phyloP scores from a whole-genome alignment of 2,113 vertebrate species.

The Otocyon megalotis region DNA sequence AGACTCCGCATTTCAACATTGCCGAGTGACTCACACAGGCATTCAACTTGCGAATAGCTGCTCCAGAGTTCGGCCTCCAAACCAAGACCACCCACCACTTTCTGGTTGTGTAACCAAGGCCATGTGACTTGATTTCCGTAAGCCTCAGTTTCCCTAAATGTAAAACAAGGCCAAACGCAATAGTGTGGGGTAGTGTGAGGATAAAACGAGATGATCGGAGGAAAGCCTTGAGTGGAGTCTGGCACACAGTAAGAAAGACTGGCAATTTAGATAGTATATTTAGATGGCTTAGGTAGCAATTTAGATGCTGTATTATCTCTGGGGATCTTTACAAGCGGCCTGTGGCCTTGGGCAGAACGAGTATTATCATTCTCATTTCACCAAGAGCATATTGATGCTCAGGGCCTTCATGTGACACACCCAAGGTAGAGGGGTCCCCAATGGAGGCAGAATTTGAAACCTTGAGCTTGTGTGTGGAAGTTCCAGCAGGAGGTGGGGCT shows the following conservation, averaged over 20 bases:
- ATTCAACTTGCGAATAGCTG: accelerated
- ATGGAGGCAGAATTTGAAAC: background rate
- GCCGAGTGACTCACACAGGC: background rate
- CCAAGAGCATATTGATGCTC: background rate
- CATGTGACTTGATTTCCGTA: background rate
- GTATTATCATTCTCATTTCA: background rate
- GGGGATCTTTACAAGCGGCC: background rate
- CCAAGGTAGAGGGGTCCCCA: background rate
- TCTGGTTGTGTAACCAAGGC: background rate
- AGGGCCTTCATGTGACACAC: background rate
- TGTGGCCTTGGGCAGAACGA: background rate
- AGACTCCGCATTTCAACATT: background rate
- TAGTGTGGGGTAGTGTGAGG: background rate
- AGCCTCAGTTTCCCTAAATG: background rate
- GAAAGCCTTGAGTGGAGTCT: background rate
- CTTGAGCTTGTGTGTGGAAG: accelerated
- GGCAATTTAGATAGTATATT: background rate
- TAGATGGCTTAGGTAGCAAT: background rate
- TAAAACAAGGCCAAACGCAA: background rate
- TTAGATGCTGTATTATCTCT: background rate
- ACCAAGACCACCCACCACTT: background rate
- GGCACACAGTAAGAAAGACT: background rate
- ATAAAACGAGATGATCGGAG: background rate
- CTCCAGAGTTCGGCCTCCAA: background rate
- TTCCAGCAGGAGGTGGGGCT: background rate